Evolutionary conservation across 2,113 vertebrate genomes (phyloP).

Genomic region (Phaethornis superciliosus): DNA sequence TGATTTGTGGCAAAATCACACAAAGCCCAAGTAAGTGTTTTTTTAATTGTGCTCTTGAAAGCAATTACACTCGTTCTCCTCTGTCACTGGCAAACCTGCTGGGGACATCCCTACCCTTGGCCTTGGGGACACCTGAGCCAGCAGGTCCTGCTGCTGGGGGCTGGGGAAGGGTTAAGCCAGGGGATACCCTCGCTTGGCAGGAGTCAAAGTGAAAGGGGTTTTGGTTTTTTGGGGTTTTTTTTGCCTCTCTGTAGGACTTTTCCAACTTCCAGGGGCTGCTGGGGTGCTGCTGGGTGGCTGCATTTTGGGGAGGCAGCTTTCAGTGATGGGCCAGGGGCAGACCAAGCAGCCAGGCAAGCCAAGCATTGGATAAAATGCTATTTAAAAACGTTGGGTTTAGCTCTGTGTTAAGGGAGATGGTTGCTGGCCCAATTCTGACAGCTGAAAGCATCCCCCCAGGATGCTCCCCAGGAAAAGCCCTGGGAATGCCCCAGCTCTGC

Average conservation of each 20-base stretch:
- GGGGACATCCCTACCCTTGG: neutral
- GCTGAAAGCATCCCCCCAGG: neutral
- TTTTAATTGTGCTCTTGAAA: neutral
- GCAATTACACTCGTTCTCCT: neutral
- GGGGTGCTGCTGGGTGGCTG: too few species aligned
- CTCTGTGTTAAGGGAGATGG: too few species aligned
- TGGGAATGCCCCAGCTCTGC: neutral
- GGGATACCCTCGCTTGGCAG: neutral
- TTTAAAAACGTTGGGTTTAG: too few species aligned
- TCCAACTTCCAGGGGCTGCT: too few species aligned
- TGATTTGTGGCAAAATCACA: neutral
- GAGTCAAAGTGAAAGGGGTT: neutral
- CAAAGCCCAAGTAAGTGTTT: neutral
- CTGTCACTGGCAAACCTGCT: neutral
- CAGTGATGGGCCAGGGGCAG: fast-evolving
- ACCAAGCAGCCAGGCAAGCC: fast-evolving
- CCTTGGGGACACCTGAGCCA: neutral
- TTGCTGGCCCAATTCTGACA: neutral
- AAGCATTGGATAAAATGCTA: too few species aligned
- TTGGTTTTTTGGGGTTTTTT: too few species aligned
- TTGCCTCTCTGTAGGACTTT: neutral
- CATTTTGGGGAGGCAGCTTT: neutral
- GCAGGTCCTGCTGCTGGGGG: neutral
- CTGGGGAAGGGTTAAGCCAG: neutral
- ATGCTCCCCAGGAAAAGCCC: neutral